These are phyloP conservation scores for Tinamus major DNA, from an alignment of 2,797 vertebrate genomes.

Conservation along the genomic window DNA sequence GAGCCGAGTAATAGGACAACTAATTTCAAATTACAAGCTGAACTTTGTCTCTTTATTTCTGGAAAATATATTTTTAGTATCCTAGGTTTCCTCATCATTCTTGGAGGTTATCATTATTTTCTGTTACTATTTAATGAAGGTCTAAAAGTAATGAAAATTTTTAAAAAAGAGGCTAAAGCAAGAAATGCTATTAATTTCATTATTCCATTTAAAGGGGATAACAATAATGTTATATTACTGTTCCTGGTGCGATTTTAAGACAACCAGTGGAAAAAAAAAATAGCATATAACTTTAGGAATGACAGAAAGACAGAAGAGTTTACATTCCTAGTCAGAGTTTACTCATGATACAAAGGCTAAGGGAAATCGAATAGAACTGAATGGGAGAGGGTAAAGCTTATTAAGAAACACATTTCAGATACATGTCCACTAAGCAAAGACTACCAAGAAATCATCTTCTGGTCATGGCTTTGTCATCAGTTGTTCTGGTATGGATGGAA, in stretches of 20 bases:
- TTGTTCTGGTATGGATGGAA: not conserved
- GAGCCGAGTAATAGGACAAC: not conserved
- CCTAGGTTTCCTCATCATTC: not conserved
- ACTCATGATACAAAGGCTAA: not conserved
- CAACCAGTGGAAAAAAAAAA: not conserved
- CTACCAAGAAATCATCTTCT: not conserved
- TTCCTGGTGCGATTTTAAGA: not conserved
- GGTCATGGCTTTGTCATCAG: not conserved
- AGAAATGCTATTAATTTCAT: not conserved
- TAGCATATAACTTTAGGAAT: not conserved
- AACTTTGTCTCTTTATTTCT: not conserved
- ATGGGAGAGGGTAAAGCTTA: not conserved
- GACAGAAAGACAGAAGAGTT: not conserved
- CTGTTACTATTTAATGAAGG: not conserved
- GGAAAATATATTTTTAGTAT: not conserved
- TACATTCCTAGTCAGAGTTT: not conserved
- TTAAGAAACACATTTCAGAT: not conserved
- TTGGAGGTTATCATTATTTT: not conserved
- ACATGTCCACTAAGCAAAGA: not conserved
- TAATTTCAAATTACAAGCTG: not conserved
- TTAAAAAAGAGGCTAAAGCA: not conserved
- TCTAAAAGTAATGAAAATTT: not conserved
- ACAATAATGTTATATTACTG: not conserved
- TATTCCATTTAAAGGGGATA: not conserved
- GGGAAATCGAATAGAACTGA: not conserved